Conservation (phyloP, 2,888 invertebrate genomes). For the Sipunculus nudus region DNA sequence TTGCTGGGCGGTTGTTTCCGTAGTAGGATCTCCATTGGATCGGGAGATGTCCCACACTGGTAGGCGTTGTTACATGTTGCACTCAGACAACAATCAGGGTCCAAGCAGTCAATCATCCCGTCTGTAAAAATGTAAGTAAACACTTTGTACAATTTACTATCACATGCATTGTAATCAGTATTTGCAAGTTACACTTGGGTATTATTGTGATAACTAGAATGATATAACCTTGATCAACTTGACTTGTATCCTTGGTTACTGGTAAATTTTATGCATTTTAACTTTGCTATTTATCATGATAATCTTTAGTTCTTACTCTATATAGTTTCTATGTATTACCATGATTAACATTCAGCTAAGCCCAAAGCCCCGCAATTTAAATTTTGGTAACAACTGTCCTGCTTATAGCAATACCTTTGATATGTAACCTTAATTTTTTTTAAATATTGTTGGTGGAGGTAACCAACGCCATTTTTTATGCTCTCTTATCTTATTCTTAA, state of each 20-base stretch:
- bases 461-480: too few species aligned
- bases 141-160: conserved; percentile 73
- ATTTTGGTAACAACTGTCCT: too few species aligned
- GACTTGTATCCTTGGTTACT: not conserved
- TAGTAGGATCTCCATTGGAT: conserved; percentile 94
- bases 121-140: conserved; percentile 73
- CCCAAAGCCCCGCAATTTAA: too few species aligned
- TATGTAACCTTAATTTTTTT: too few species aligned
- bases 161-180: conserved; percentile 95
- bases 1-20: conserved; percentile 96
- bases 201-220: not conserved
- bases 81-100: conserved; percentile 90
- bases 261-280: not conserved
- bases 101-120: conserved; percentile 97
- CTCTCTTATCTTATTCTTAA: too few species aligned
- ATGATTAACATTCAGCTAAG: too few species aligned
- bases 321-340: too few species aligned
- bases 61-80: conserved; percentile 88
- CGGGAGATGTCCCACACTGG: conserved; percentile 95
- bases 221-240: not conserved
- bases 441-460: too few species aligned
- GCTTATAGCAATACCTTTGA: too few species aligned
- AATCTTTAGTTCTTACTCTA: too few species aligned
- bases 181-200: conserved; percentile 83
- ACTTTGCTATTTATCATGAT: too few species aligned